A percentile compares a stretch with the other conserved stretches of the same genome.
Conservation (phyloP, 2,888 invertebrate species). For the Drosophila atripex region DNA sequence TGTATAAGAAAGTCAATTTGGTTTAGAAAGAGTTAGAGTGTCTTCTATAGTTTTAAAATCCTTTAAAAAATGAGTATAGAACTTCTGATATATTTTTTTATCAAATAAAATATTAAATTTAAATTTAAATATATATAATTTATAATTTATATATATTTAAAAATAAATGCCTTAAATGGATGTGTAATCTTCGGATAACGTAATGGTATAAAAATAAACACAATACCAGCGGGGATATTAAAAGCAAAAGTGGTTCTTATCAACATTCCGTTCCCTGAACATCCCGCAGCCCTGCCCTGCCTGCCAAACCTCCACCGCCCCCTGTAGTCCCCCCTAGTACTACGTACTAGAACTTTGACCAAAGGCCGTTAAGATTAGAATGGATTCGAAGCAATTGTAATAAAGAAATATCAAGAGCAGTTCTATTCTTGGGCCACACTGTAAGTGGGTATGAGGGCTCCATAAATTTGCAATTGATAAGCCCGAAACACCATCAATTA, state of each 20-base stretch:
- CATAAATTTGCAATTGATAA: slow-evolving; percentile 42
- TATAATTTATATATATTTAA: not conserved
- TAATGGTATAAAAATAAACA: not conserved
- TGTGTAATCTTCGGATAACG: not conserved
- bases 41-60: too few species aligned
- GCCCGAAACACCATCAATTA: slow-evolving; percentile 32
- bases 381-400: slow-evolving; percentile 53
- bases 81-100: too few species aligned
- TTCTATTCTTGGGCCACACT: slow-evolving; percentile 25
- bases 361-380: slow-evolving; percentile 65
- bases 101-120: too few species aligned
- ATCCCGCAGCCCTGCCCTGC: slow-evolving; percentile 1
- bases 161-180: not conserved
- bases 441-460: slow-evolving; percentile 33
- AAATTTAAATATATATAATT: not conserved
- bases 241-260: slow-evolving; percentile 77
- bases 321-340: too few species aligned
- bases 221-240: slow-evolving; percentile 38
- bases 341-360: slow-evolving; percentile 65
- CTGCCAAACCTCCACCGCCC: not conserved
- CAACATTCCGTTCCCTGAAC: slow-evolving; percentile 33
- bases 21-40: too few species aligned
- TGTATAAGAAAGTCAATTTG: too few species aligned
- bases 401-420: slow-evolving; percentile 23
- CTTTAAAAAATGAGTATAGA: too few species aligned